Base-by-base conservation (phyloP, 2,113 vertebrate species). In the Brachyhypopomus gauderio region DNA sequence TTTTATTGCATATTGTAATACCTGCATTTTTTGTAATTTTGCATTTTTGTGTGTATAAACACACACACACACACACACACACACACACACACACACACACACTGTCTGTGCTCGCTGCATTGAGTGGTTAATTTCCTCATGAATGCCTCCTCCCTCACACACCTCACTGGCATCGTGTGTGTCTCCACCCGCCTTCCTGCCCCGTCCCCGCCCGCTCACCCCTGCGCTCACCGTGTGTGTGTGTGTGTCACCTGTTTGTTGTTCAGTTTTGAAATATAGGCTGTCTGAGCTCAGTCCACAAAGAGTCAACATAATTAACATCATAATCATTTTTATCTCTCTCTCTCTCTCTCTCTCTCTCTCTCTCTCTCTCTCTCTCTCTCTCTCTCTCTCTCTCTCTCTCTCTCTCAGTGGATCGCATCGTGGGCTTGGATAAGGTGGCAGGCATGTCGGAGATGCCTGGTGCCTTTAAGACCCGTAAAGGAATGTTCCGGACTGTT, bases 401-500 rank as follows among this genome's bases (percentile, higher is more conserved):
- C 23, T 56, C 81, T 81, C 89, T 66, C 83, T 69, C 91, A 99
- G 98, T 99, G 89, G 98, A 99, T 85, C 96, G 96, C 69, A 99
- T 99, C 59, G 96, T 99, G 30, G 98, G 97, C 55, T 90, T 99
- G 92, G 98, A 99, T 90, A 97, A 98, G 84, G 98, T 99, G 82
- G 96, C 96, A 0, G 97, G 97, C 64, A 99, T 99, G 96, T 95
- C 97, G 0, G 97, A 99, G 23, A 85, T 97, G 90, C 96, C 95
- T 0, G 96, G 97, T 0, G 97, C 96, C 77, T 98, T 99, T 75
- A 99, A 98, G 93, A 98, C 98, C 0, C 94, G 97, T 70, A 99
- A 98, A 88, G 97, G 98, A 83, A 99, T 99, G 98, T 99, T 99
- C 92, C 94, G 98, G 71, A 99, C 98, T 0, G 98, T 99, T 80